phyloP scores from a whole-genome alignment of 23 tunicate genomes.

The Halocynthia aurantium region DNA sequence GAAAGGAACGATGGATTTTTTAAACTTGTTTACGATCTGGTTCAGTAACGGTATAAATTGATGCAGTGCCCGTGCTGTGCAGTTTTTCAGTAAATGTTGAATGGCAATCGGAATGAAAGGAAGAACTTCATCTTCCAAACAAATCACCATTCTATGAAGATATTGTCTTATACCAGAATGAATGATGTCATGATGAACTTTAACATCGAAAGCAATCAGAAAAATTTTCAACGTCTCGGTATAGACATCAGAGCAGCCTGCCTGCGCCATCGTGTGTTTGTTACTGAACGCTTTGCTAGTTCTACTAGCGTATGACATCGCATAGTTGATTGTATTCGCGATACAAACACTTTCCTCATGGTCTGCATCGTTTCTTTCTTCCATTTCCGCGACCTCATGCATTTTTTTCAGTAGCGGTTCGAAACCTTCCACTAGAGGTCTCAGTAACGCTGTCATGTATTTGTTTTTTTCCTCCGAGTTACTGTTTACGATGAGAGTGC shows the following conservation, averaged over 20 bases:
- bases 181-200: constrained; percentile 40
- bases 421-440: constrained; percentile 84
- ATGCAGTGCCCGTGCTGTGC: constrained; percentile 60
- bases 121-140: constrained; percentile 91
- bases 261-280: constrained; percentile 80
- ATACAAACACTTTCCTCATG: constrained; percentile 26
- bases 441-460: constrained; percentile 65
- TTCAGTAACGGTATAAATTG: constrained; percentile 91
- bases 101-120: constrained; percentile 85
- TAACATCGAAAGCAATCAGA: constrained; percentile 54
- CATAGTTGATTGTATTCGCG: constrained; percentile 70
- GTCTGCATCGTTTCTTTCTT: constrained; percentile 11
- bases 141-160: constrained; percentile 98
- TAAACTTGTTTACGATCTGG: constrained; percentile 90
- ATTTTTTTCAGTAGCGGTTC: constrained; percentile 39
- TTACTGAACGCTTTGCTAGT: constrained; percentile 93
- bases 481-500: constrained; percentile 72
- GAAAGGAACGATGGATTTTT: constrained; percentile 73
- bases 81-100: constrained; percentile 66
- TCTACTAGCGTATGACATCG: constrained; percentile 94
- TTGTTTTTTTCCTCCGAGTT: constrained; percentile 28
- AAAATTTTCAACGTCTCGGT: constrained; percentile 75
- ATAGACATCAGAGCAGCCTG: constrained; percentile 69
- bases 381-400: constrained; percentile 20
- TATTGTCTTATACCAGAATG: constrained; percentile 89